A percentile compares a stretch with the other conserved stretches of the same genome.
Conservation (phyloP, 2,888 invertebrate genomes). For the Watsonalla cultraria region DNA sequence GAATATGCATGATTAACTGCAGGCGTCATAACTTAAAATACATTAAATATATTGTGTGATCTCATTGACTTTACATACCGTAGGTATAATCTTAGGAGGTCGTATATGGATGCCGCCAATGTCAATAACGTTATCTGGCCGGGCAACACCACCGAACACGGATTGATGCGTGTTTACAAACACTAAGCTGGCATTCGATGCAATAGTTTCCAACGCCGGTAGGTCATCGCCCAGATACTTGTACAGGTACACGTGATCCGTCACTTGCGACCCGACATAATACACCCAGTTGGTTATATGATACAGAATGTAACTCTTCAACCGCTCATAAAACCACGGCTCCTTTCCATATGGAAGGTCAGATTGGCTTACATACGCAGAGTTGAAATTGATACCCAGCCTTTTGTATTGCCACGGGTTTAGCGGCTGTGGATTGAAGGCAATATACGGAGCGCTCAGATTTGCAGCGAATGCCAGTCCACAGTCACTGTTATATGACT, state of each 20-base stretch:
- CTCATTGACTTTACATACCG: constrained; percentile 43
- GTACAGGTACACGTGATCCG: constrained; percentile 65
- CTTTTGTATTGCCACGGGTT: constrained; percentile 76
- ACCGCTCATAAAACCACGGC: constrained; percentile 67
- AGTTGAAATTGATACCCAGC: constrained; percentile 72
- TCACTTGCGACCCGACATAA: constrained; percentile 64
- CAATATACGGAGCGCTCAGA: constrained; percentile 81
- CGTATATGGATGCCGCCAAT: constrained; percentile 82
- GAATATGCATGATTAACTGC: neutral
- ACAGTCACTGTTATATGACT: constrained; percentile 87
- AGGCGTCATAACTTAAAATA: neutral
- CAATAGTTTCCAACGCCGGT: constrained; percentile 76
- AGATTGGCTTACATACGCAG: constrained; percentile 68
- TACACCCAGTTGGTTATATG: constrained; percentile 67
- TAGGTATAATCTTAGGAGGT: constrained; percentile 67
- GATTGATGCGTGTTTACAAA: constrained; percentile 84
- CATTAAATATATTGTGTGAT: neutral
- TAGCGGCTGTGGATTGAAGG: constrained; percentile 74
- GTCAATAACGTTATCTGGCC: constrained; percentile 80
- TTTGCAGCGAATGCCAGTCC: constrained; percentile 83
- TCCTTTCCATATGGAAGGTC: constrained; percentile 62
- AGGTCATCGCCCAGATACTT: constrained; percentile 74
- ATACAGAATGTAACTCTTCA: constrained; percentile 62
- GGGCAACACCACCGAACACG: constrained; percentile 77
- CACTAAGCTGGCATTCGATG: constrained; percentile 76